A percentile compares a stretch with the other conserved stretches of the same genome.
Conservation (phyloP, 2,888 invertebrate genomes). For the Andrena minutula region DNA sequence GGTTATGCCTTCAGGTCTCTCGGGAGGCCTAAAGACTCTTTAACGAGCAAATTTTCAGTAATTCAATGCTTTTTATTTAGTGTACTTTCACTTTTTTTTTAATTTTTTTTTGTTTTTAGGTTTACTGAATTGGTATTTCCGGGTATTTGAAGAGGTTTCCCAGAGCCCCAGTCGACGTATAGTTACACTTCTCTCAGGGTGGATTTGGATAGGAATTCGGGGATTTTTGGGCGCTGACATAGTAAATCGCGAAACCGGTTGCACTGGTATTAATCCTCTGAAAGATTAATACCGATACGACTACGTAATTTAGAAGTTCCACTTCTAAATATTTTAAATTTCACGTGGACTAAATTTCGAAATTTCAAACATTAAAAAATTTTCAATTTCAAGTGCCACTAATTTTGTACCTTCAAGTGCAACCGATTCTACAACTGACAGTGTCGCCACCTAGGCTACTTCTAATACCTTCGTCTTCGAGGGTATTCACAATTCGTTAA, state of each 20-base stretch:
- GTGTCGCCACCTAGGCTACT: too few relatives aligned
- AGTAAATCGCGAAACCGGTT: constrained; percentile 3
- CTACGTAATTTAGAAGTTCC: too few relatives aligned
- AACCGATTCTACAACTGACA: constrained; percentile 5
- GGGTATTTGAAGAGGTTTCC: constrained; percentile 1
- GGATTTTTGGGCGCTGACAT: not conserved
- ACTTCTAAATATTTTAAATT: too few relatives aligned
- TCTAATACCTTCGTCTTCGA: not conserved
- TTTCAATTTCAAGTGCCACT: too few relatives aligned
- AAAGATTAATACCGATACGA: too few relatives aligned
- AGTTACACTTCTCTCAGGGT: not conserved
- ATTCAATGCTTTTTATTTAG: not conserved
- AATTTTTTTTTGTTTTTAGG: not conserved
- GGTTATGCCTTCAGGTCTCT: not conserved
- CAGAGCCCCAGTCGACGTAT: constrained; percentile 32
- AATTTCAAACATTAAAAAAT: too few relatives aligned
- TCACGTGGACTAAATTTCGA: too few relatives aligned
- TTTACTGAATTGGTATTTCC: not conserved
- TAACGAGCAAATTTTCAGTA: not conserved
- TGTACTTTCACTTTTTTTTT: not conserved
- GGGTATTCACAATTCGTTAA: not conserved
- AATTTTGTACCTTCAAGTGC: not conserved
- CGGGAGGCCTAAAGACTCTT: not conserved
- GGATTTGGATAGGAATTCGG: not conserved
- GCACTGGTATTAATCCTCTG: not conserved